Percentiles rank a stretch among this genome's conserved stretches.
Conservation (phyloP, 1,140 invertebrate species). For the Sitodiplosis mosellana region DNA sequence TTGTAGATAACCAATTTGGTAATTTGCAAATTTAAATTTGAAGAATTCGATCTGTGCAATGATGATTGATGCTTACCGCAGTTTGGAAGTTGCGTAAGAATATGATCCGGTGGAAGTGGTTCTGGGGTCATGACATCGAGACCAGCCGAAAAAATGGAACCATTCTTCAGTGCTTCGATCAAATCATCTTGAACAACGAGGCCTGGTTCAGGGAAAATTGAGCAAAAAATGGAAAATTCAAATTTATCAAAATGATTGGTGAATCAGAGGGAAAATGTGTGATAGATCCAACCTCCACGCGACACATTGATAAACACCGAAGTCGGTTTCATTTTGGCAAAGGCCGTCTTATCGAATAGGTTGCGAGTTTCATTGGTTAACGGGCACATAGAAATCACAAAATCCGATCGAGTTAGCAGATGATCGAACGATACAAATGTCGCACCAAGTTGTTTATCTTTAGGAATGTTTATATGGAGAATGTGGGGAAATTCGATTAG, state of each 20-base stretch:
- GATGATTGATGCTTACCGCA: constrained; percentile 44
- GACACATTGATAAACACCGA: constrained; percentile 65
- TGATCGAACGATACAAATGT: constrained; percentile 52
- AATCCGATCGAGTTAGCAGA: constrained; percentile 53
- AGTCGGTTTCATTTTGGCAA: constrained; percentile 60
- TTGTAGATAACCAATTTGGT: no score
- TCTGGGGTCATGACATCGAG: constrained; percentile 82
- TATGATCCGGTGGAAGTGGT: constrained; percentile 59
- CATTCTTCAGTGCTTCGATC: constrained; percentile 45
- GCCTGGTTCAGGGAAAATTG: constrained; percentile 20
- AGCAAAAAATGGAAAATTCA: neutral
- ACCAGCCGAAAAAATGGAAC: constrained; percentile 64
- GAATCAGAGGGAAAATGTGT: no score
- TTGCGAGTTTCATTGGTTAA: constrained; percentile 48
- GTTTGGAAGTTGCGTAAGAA: constrained; percentile 56
- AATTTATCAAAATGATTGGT: neutral
- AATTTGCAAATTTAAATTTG: no score
- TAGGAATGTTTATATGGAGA: constrained; percentile 7
- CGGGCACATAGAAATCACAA: constrained; percentile 48
- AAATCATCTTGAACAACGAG: constrained; percentile 59
- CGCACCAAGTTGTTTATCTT: constrained; percentile 37
- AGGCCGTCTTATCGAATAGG: constrained; percentile 48
- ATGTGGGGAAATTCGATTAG: no score
- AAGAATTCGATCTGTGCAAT: no score
- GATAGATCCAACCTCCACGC: constrained; percentile 46